phyloP scores from a whole-genome alignment of 2,113 vertebrate genomes.

The Otocyon megalotis region DNA sequence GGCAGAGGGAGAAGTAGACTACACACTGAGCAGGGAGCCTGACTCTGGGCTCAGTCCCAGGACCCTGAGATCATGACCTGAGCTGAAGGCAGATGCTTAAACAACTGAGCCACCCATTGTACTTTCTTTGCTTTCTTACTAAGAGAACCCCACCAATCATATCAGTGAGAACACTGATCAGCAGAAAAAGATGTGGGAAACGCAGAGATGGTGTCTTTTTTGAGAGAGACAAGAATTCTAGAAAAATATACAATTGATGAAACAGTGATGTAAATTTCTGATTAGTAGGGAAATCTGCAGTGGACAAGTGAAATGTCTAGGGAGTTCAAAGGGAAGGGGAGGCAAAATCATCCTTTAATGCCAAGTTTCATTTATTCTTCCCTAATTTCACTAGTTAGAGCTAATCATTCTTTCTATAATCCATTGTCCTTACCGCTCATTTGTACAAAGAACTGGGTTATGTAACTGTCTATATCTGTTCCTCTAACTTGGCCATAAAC shows the following conservation, averaged over 20 bases:
- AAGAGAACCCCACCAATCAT: neutral
- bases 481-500: neutral
- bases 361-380: neutral
- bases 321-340: neutral
- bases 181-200: neutral
- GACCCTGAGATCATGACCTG: too few relatives aligned
- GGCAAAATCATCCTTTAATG: neutral
- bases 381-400: neutral
- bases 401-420: neutral
- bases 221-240: neutral
- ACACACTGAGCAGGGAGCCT: too few relatives aligned
- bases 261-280: constrained; percentile 2
- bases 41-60: too few relatives aligned
- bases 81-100: too few relatives aligned
- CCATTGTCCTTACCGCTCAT: neutral
- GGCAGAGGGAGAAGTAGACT: too few relatives aligned
- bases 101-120: neutral
- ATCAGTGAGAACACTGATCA: neutral
- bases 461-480: neutral
- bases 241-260: neutral
- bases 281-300: neutral
- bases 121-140: neutral
- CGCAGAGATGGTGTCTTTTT: neutral
- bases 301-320: neutral
- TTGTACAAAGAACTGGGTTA: neutral